Conservation (phyloP, 2,797 vertebrate genomes). For the Heteromormyrus szaboi region DNA sequence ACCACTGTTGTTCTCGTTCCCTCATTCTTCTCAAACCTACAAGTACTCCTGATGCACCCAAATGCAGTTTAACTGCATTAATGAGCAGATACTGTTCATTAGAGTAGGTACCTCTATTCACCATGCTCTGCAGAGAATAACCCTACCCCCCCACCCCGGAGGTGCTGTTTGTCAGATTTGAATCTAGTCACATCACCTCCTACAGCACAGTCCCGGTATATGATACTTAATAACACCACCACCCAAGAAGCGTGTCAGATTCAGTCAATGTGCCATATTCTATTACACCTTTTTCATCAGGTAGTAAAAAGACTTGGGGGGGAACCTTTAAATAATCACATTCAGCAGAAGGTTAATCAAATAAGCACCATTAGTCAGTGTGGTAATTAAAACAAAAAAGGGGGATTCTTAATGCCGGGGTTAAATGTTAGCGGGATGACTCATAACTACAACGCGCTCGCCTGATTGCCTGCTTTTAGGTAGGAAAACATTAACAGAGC, state of each 20-base stretch:
- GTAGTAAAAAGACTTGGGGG: neutral
- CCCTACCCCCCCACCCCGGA: neutral
- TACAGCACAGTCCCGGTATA: neutral
- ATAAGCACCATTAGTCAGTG: constrained; percentile 1
- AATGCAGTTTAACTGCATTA: neutral
- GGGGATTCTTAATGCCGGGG: neutral
- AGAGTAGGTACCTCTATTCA: neutral
- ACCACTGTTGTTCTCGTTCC: neutral
- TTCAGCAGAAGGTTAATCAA: constrained; percentile 10
- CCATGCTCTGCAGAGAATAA: neutral
- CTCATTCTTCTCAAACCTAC: neutral
- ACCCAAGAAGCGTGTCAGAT: neutral
- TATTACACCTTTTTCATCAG: constrained; percentile 3
- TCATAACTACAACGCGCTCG: neutral
- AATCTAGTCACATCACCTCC: neutral
- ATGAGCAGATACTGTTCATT: neutral
- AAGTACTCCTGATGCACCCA: neutral
- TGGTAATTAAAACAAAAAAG: constrained; percentile 19
- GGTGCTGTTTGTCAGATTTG: neutral
- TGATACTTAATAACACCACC: neutral
- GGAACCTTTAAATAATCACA: constrained; percentile 5
- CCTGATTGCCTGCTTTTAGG: neutral
- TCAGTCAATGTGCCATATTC: neutral
- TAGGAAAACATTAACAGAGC: constrained; percentile 6
- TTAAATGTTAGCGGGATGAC: neutral